Conservation (phyloP, 2,888 invertebrate species). For the Ashinkailepas kermadecensis region DNA sequence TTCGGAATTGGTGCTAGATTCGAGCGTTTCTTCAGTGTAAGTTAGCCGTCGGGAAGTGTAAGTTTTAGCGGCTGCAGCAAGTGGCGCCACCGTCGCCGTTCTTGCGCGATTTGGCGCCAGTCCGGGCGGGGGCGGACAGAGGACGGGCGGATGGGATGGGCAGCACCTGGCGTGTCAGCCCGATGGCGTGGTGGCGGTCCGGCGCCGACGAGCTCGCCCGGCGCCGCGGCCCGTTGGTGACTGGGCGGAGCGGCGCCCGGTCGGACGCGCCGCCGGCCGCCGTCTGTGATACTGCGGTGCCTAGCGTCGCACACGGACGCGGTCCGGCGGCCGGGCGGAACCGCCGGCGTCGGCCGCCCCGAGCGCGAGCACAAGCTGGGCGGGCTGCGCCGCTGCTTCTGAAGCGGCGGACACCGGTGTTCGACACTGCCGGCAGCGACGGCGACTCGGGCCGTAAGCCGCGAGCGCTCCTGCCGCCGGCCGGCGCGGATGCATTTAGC, state of each 20-base stretch:
- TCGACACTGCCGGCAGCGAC: not conserved
- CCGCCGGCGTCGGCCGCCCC: not conserved
- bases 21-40: too few species aligned
- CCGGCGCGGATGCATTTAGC: conserved; percentile 7
- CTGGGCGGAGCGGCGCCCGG: too few species aligned
- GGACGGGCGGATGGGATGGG: not conserved
- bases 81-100: not conserved
- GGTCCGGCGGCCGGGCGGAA: not conserved
- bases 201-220: not conserved
- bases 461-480: too few species aligned
- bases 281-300: not conserved
- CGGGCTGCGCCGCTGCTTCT: conserved; percentile 1
- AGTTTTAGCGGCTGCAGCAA: too few species aligned
- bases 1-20: not conserved
- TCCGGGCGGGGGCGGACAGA: not conserved
- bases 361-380: too few species aligned
- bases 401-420: conserved; percentile 13
- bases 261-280: too few species aligned
- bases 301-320: not conserved
- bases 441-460: not conserved
- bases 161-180: not conserved
- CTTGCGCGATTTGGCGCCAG: not conserved
- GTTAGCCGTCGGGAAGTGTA: too few species aligned
- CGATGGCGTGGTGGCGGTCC: not conserved
- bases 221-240: not conserved